Conservation (phyloP, 1,140 invertebrate species). For the Venturia canescens region DNA sequence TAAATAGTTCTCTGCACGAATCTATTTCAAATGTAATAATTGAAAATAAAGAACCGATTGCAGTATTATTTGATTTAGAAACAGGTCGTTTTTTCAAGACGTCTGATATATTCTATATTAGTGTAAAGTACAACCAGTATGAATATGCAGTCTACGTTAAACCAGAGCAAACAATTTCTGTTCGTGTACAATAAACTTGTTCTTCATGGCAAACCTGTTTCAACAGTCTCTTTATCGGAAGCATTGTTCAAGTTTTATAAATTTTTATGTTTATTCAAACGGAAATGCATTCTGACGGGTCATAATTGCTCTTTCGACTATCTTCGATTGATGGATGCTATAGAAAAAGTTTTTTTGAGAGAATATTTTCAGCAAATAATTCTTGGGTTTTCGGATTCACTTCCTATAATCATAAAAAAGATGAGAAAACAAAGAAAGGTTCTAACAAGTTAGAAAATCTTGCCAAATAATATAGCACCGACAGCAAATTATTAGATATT, state of each 20-base stretch:
- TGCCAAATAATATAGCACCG: no score
- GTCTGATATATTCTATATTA: slow-evolving; percentile 45
- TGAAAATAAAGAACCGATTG: slow-evolving; percentile 35
- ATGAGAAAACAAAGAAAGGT: neutral
- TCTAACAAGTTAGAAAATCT: slow-evolving; percentile 43
- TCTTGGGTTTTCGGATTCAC: slow-evolving; percentile 34
- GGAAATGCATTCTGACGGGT: slow-evolving; percentile 48
- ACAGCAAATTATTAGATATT: no score
- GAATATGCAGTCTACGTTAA: slow-evolving; percentile 49
- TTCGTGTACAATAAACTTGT: slow-evolving; percentile 28
- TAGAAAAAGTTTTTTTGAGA: slow-evolving; percentile 46
- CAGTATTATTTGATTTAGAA: slow-evolving; percentile 48
- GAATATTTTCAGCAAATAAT: slow-evolving; percentile 40
- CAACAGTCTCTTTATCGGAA: slow-evolving; percentile 31
- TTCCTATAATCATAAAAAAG: slow-evolving; percentile 27
- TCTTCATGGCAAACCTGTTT: slow-evolving; percentile 31
- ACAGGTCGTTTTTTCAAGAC: slow-evolving; percentile 46
- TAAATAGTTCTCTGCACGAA: slow-evolving; percentile 33
- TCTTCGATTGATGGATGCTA: slow-evolving; percentile 36
- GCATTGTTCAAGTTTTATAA: slow-evolving; percentile 44
- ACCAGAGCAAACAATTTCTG: slow-evolving; percentile 39
- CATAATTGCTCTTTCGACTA: slow-evolving; percentile 53
- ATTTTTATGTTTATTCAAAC: slow-evolving; percentile 43
- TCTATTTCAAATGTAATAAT: slow-evolving; percentile 39
- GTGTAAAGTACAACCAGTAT: slow-evolving; percentile 30